These are phyloP conservation scores for Chrysolina oricalcia DNA, from an alignment of 2,888 invertebrate species.

Conservation along the genomic window DNA sequence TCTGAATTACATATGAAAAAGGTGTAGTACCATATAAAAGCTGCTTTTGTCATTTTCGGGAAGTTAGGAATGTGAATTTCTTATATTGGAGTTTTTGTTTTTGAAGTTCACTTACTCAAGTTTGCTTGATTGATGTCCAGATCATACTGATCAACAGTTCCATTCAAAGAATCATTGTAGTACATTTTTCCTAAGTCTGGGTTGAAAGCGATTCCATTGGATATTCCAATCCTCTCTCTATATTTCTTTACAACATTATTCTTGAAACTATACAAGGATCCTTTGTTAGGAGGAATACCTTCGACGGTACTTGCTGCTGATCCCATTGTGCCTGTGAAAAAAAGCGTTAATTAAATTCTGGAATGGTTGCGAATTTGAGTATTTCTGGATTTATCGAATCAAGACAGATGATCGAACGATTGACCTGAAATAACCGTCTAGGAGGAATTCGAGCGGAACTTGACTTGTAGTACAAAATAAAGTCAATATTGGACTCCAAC, in stretches of 20 bases:
- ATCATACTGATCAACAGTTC: conserved; percentile 74
- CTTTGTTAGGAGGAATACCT: conserved; percentile 47
- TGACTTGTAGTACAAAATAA: too few relatives aligned
- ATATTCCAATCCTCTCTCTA: conserved; percentile 56
- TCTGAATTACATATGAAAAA: too few relatives aligned
- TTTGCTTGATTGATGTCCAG: background rate
- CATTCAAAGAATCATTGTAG: conserved; percentile 82
- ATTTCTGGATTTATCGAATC: background rate
- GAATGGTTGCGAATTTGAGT: background rate
- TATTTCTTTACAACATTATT: conserved; percentile 55
- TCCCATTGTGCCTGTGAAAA: conserved; percentile 61
- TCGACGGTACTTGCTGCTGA: conserved; percentile 50
- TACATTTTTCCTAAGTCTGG: conserved; percentile 79
- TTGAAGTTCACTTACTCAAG: background rate
- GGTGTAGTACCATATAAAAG: too few relatives aligned
- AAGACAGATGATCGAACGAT: too few relatives aligned
- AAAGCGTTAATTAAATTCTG: background rate
- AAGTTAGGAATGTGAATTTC: too few relatives aligned
- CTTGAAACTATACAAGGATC: conserved; percentile 57
- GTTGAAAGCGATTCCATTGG: conserved; percentile 85
- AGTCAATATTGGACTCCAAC: too few relatives aligned
- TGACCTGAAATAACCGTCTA: too few relatives aligned
- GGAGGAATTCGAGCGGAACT: too few relatives aligned
- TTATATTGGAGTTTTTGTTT: background rate
- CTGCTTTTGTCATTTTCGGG: too few relatives aligned